Evolutionary conservation across 1,140 invertebrate species (phyloP).

Genomic region (Temnothorax curvispinosus): DNA sequence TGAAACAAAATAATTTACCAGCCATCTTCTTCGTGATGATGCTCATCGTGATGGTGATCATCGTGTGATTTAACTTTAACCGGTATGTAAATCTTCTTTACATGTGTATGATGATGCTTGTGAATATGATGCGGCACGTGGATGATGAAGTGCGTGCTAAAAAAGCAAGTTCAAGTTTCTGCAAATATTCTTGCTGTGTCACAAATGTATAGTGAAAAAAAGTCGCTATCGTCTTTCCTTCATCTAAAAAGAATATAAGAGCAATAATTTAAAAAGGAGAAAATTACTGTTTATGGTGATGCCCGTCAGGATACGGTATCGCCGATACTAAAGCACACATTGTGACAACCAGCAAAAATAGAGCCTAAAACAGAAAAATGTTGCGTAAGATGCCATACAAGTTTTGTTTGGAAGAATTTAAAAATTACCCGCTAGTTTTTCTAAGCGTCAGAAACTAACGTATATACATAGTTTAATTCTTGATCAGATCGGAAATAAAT

Average conservation of each 20-base stretch:
- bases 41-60: conserved; percentile 54
- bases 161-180: conserved; percentile 44
- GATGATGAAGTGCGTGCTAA: conserved; percentile 76
- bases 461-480: background rate
- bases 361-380: conserved; percentile 55
- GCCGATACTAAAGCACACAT: conserved; percentile 57
- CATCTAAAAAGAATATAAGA: background rate
- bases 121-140: conserved; percentile 76
- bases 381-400: background rate
- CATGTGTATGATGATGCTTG: conserved; percentile 73
- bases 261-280: conserved; percentile 2
- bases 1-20: conserved; percentile 66
- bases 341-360: conserved; percentile 61
- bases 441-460: background rate
- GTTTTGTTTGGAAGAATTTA: background rate
- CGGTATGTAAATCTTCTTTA: conserved; percentile 78
- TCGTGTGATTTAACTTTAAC: conserved; percentile 71
- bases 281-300: conserved; percentile 74
- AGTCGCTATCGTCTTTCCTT: too few relatives aligned
- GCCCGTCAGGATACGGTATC: conserved; percentile 63
- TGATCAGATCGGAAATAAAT: background rate
- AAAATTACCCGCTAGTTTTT: background rate
- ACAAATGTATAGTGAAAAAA: background rate
- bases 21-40: conserved; percentile 57
- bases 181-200: background rate